Evolutionary conservation across 2,888 invertebrate genomes (phyloP).

Genomic region (Drosophila fungiperda): DNA sequence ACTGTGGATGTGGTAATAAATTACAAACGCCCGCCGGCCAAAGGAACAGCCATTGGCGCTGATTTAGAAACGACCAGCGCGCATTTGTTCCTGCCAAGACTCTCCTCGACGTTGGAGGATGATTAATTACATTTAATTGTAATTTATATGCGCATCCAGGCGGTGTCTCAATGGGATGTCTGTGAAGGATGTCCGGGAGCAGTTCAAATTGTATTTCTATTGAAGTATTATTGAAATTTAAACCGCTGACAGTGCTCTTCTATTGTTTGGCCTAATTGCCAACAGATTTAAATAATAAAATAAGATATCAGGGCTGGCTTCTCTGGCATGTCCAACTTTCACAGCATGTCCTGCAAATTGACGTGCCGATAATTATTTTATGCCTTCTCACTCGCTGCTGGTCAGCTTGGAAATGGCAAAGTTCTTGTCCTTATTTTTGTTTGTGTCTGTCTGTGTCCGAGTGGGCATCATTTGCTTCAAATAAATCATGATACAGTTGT

Average conservation of each 20-base stretch:
- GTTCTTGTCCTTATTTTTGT: conserved; percentile 1
- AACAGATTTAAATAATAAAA: conserved; percentile 46
- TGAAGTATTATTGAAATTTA: conserved; percentile 61
- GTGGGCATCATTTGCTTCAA: conserved; percentile 33
- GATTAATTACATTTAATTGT: conserved; percentile 80
- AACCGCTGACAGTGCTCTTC: conserved; percentile 36
- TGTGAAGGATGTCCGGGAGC: conserved; percentile 12
- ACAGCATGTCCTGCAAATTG: conserved; percentile 23
- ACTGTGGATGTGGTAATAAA: conserved; percentile 51
- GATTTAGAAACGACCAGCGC: conserved; percentile 5
- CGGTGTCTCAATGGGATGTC: conserved; percentile 25
- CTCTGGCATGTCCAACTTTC: neutral
- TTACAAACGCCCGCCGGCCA: conserved; percentile 28
- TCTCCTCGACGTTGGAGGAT: conserved; percentile 39
- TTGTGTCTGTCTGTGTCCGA: conserved; percentile 7
- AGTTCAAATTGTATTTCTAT: conserved; percentile 30
- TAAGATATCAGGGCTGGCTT: conserved; percentile 25
- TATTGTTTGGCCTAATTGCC: conserved; percentile 61
- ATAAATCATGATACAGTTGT: conserved; percentile 65
- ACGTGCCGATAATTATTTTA: conserved; percentile 15
- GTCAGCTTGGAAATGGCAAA: conserved; percentile 47
- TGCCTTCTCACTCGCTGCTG: conserved; percentile 56
- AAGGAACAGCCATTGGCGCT: conserved; percentile 11
- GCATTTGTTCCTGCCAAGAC: neutral
- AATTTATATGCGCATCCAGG: conserved; percentile 64